phyloP scores from a whole-genome alignment of 92 coral and sea anemone species.

The Parazoanthus darwini region DNA sequence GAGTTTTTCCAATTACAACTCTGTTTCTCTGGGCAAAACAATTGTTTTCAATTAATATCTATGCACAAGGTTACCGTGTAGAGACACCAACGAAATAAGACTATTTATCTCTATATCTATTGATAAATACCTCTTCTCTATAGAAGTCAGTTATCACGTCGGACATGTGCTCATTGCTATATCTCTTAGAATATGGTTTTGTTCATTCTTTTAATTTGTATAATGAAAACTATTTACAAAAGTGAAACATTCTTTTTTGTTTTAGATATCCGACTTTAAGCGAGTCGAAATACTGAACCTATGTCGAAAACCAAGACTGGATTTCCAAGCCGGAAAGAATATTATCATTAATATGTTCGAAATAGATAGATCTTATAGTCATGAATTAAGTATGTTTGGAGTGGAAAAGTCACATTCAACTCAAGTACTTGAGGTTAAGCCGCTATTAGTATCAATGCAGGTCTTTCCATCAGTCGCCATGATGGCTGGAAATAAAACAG shows the following conservation, averaged over 20 bases:
- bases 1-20: neutral
- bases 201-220: neutral
- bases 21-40: neutral
- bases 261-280: neutral
- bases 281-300: too few relatives aligned
- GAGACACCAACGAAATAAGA: neutral
- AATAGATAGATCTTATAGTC: neutral
- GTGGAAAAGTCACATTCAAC: constrained; percentile 9
- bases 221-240: constrained; percentile 17
- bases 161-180: neutral
- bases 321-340: neutral
- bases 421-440: constrained; percentile 13
- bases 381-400: neutral
- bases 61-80: neutral
- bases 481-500: constrained; percentile 13
- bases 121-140: neutral
- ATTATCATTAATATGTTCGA: neutral
- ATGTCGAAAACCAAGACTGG: neutral
- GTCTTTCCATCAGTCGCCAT: constrained; percentile 6
- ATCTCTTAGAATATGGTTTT: neutral
- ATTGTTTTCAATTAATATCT: neutral
- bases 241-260: neutral
- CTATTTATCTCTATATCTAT: neutral
- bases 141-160: neutral
- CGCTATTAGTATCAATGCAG: neutral